These are phyloP conservation scores for Cremastobaeus sp. DNA, from an alignment of 2,888 invertebrate genomes.

Conservation along the genomic window DNA sequence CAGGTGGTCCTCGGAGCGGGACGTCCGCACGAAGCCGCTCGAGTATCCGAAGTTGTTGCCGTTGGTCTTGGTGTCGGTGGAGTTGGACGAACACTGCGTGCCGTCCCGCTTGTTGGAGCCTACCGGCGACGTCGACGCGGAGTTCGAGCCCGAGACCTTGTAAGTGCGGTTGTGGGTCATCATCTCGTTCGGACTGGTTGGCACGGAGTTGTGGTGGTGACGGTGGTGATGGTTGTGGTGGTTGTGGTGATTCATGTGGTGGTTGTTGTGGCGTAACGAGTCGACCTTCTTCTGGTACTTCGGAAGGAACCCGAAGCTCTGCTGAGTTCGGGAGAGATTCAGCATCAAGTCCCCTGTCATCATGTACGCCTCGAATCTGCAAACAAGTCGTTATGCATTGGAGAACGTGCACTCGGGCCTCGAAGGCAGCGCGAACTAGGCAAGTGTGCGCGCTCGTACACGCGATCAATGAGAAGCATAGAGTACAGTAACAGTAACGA, in stretches of 20 bases:
- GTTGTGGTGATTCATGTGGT: constrained; percentile 80
- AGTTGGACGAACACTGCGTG: constrained; percentile 45
- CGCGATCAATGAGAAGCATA: too few relatives aligned
- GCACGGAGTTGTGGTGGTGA: constrained; percentile 83
- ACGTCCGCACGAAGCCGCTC: constrained; percentile 88
- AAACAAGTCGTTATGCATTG: too few relatives aligned
- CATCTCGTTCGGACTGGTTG: constrained; percentile 84
- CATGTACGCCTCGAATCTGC: constrained; percentile 95
- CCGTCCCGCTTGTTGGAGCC: constrained; percentile 80
- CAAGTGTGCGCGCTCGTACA: too few relatives aligned
- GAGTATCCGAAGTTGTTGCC: constrained; percentile 65
- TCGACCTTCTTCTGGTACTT: constrained; percentile 82
- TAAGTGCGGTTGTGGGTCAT: constrained; percentile 81
- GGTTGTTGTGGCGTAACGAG: constrained; percentile 81
- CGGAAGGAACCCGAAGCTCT: constrained; percentile 82
- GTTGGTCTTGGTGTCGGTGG: constrained; percentile 64
- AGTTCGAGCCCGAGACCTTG: constrained; percentile 77
- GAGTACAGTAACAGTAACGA: too few relatives aligned
- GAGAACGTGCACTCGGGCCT: too few relatives aligned
- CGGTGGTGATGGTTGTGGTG: constrained; percentile 79
- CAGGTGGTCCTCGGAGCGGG: constrained; percentile 94
- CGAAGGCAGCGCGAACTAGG: too few relatives aligned
- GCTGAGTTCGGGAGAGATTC: constrained; percentile 91
- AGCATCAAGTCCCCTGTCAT: constrained; percentile 98
- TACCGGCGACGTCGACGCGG: constrained; percentile 80